These are phyloP conservation scores for Campylomormyrus numenius DNA, from an alignment of 2,113 vertebrate genomes.

Conservation along the genomic window DNA sequence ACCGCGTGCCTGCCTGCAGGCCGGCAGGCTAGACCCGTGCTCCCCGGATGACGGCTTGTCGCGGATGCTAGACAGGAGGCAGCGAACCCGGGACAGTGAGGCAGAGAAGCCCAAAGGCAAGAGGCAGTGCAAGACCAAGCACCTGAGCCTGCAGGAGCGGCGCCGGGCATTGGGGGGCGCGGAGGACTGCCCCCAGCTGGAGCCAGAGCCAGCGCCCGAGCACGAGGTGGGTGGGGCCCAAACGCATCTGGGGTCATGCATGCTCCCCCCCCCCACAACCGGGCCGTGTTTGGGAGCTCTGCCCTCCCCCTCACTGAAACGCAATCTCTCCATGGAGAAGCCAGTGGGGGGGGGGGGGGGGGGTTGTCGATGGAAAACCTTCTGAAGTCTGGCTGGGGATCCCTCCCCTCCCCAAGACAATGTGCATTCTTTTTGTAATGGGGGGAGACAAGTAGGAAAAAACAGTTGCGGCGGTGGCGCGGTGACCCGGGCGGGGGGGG, in stretches of 20 bases:
- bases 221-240: neutral
- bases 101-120: conserved; percentile 77
- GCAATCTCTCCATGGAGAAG: neutral
- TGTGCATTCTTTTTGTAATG: neutral
- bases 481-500: neutral
- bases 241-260: neutral
- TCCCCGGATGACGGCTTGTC: conserved; percentile 63
- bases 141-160: conserved; percentile 68
- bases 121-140: conserved; percentile 79
- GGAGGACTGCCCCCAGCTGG: conserved; percentile 52
- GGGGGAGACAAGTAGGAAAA: neutral
- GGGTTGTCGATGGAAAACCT: neutral
- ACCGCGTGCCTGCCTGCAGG: neutral
- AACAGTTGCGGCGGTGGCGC: neutral
- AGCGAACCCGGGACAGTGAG: conserved; percentile 61
- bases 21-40: neutral
- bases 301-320: conserved; percentile 1
- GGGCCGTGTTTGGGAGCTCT: neutral
- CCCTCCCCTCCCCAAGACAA: neutral
- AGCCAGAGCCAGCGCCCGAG: neutral
- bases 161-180: conserved; percentile 57
- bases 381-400: neutral
- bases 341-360: neutral
- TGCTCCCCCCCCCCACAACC: neutral
- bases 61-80: conserved; percentile 63